Evolutionary conservation across 2,113 vertebrate genomes (phyloP), one percentile per base, ranked within the genome.

Genomic region (Lasiurus borealis): DNA sequence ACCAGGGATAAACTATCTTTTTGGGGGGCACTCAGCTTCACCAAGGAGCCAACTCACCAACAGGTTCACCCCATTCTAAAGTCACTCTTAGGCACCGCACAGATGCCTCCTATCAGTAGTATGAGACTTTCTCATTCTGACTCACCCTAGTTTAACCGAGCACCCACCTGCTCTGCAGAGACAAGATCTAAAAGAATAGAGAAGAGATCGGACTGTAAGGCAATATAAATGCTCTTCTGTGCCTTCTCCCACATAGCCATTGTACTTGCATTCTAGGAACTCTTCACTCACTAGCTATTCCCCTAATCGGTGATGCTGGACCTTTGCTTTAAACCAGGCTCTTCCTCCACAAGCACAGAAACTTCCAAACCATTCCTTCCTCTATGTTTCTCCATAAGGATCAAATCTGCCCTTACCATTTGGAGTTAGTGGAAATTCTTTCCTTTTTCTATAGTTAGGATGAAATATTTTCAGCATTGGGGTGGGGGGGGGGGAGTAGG

Each of bases 401-500:
- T 69, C 57, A 81, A 86, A 57, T 75, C n/a, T 69, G 40, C 46
- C 27, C 12, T 46, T 82, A 76, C 2, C 52, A 62, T 52, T 90
- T 81, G 46, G 44, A 91, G 44, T 91, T 71, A 52, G n/a, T 87
- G 34, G 19, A 29, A 92, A 95, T 68, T 18, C 31, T 46, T 85
- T 52, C 21, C n/a, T 50, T 86, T 85, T 82, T 36, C 19, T 64
- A 66, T 62, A 86, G 25, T 59, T 82, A 81, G 15, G 52, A 68
- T 50, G 10, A 71, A 83, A 77, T 83, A 76, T 23, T 87, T 87
- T 86, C 6, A 62, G n/a, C 68, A 77, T 44, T 71, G 50, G 8
- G 21, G 25, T 34, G 6, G 12, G 50, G 50, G 15, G 14, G 50
- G 46, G 3, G 40, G 40, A 40, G 40, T n/a, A 40, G 40, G 46